Evolutionary conservation across 2,113 vertebrate species (phyloP).

Genomic region (Dendropsophus ebraccatus): DNA sequence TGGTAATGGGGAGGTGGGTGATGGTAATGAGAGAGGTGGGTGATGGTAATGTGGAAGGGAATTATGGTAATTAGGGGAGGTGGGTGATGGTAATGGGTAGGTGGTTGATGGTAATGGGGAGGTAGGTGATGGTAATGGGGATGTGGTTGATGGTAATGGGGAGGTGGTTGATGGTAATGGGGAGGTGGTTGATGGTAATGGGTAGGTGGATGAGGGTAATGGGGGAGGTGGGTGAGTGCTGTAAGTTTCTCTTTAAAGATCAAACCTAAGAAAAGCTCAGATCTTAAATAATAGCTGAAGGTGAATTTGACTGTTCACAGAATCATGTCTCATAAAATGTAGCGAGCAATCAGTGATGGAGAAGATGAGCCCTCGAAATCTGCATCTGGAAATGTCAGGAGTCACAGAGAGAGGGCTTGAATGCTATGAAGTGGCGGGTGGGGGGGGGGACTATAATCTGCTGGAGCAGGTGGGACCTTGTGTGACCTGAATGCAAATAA

Average conservation of each 20-base stretch:
- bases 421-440: neutral
- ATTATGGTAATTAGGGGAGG: neutral
- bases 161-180: fast-evolving
- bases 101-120: neutral
- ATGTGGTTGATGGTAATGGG: neutral
- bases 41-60: neutral
- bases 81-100: too few species aligned
- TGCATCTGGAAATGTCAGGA: neutral
- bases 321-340: neutral
- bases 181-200: neutral
- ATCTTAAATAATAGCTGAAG: neutral
- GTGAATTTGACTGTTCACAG: neutral
- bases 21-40: neutral
- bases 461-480: neutral
- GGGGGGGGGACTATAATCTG: neutral
- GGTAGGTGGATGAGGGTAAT: neutral
- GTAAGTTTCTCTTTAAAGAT: neutral
- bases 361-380: constrained; percentile 19
- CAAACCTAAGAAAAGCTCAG: neutral
- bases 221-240: neutral
- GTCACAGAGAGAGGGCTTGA: neutral
- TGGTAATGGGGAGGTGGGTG: neutral
- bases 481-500: neutral
- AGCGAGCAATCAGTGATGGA: neutral
- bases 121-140: neutral